Evolutionary conservation across 37 sponge, comb jelly and placozoan species (phyloP).

Genomic region (Ianthella basta): DNA sequence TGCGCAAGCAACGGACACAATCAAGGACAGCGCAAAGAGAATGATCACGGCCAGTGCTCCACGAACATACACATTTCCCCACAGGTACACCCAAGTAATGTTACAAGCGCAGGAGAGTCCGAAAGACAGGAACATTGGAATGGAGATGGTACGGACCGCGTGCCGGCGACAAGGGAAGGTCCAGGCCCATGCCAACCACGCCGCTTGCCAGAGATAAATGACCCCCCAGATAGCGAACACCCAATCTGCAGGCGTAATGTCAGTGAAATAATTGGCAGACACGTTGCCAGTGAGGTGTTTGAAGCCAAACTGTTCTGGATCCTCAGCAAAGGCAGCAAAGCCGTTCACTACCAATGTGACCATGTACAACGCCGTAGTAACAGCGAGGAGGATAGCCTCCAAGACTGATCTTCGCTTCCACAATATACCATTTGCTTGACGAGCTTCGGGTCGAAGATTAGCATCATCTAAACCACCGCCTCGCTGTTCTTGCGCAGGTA

Average conservation of each 20-base stretch:
- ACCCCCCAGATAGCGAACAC: not conserved
- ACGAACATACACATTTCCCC: not conserved
- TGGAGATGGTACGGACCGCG: not conserved
- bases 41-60: slow-evolving; percentile 21
- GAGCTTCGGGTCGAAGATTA: too few relatives aligned
- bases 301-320: not conserved
- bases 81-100: slow-evolving; percentile 17
- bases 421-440: too few relatives aligned
- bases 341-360: not conserved
- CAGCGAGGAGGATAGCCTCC: not conserved
- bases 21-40: not conserved
- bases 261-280: not conserved
- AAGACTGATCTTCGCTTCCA: not conserved
- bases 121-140: not conserved
- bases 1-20: not conserved
- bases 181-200: not conserved
- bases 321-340: not conserved
- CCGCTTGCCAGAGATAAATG: slow-evolving; percentile 7
- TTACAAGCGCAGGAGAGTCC: not conserved
- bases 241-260: not conserved
- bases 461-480: too few relatives aligned
- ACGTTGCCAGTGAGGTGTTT: not conserved
- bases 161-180: not conserved
- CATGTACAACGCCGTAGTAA: not conserved
- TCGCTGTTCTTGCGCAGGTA: too few relatives aligned